Evolutionary conservation across 2,113 vertebrate species (phyloP).

Genomic region (Heterocephalus glaber): DNA sequence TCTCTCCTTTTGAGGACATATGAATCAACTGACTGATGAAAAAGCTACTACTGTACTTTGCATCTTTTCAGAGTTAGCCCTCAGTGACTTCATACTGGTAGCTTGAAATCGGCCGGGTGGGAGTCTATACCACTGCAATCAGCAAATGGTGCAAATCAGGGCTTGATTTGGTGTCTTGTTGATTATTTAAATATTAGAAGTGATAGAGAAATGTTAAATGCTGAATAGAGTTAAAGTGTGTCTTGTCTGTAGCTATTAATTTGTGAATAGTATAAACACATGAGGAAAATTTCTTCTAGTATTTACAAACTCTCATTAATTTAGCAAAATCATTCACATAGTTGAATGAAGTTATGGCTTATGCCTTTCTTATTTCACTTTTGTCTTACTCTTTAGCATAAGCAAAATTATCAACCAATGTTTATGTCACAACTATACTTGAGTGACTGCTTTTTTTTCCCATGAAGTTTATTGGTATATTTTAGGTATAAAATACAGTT

Average conservation of each 20-base stretch:
- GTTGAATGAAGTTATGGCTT: background rate
- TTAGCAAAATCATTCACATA: background rate
- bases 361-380: constrained; percentile 1
- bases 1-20: background rate
- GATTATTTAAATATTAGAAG: constrained; percentile 46
- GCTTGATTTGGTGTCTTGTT: constrained; percentile 36
- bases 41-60: background rate
- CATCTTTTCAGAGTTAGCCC: background rate
- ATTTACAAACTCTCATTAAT: background rate
- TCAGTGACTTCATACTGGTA: background rate
- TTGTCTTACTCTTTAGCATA: background rate
- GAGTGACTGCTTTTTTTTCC: background rate
- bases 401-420: background rate
- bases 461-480: too few relatives aligned
- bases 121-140: background rate
- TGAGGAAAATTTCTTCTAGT: background rate
- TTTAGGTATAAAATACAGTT: too few relatives aligned
- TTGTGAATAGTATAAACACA: constrained; percentile 36
- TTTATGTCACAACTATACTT: background rate
- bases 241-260: background rate
- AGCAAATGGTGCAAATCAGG: constrained; percentile 42
- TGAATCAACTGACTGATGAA: background rate
- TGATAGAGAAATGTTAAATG: constrained; percentile 55
- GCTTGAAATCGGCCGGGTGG: constrained; percentile 22
- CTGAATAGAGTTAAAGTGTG: constrained; percentile 12